A percentile compares a stretch with the other conserved stretches of the same genome.
Conservation (phyloP, 2,113 vertebrate species). For the Prolemur simus region DNA sequence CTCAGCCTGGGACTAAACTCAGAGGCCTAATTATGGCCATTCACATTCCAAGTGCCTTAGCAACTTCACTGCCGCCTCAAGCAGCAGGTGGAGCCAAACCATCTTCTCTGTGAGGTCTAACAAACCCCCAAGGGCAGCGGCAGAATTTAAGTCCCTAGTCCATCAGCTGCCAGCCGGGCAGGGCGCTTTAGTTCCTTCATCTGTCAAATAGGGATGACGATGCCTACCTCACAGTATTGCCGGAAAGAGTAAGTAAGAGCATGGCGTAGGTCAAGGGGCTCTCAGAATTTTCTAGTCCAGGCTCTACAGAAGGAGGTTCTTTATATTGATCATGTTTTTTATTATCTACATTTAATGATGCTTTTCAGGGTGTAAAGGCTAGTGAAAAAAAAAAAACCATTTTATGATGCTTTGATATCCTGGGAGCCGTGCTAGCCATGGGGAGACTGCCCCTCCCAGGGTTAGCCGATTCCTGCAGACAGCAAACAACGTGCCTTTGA, state of each 20-base stretch:
- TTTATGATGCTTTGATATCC: neutral
- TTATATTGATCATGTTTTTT: neutral
- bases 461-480: neutral
- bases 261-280: neutral
- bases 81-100: constrained; percentile 42
- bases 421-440: neutral
- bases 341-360: neutral
- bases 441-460: neutral
- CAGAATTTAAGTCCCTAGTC: neutral
- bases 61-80: constrained; percentile 34
- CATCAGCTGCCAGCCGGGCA: neutral
- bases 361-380: too few species aligned
- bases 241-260: neutral
- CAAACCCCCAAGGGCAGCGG: neutral
- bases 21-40: constrained; percentile 40
- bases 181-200: neutral
- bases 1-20: constrained; percentile 41
- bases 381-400: too few species aligned
- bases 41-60: constrained; percentile 53
- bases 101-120: neutral
- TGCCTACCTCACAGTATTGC: too few species aligned
- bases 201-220: neutral
- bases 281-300: neutral
- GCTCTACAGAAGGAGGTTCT: neutral
- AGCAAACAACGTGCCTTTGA: neutral